phyloP scores from a whole-genome alignment of 2,888 invertebrate species.

The Diplolepis rosae region DNA sequence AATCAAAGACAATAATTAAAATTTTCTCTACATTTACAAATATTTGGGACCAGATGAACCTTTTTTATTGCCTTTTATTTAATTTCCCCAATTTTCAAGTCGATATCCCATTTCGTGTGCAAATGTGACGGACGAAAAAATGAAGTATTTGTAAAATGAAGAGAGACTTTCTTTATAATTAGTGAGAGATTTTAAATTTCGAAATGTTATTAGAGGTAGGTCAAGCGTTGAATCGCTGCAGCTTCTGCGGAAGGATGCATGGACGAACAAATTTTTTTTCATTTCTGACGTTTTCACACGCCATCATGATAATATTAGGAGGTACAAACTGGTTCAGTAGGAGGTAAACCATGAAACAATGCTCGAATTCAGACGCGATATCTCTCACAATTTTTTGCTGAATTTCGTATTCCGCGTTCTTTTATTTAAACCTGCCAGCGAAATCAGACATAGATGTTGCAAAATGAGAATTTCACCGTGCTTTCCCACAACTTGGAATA shows the following conservation, averaged over 20 bases:
- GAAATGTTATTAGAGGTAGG: background rate
- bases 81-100: no score
- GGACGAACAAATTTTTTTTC: background rate
- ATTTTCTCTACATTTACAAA: no score
- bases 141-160: no score
- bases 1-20: no score
- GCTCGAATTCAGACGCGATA: conserved; percentile 32
- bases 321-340: conserved; percentile 45
- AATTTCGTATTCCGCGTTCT: conserved; percentile 38
- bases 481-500: background rate
- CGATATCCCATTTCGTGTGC: no score
- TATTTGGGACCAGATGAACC: no score
- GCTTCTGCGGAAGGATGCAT: background rate
- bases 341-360: conserved; percentile 12
- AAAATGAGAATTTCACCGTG: background rate
- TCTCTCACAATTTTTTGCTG: conserved; percentile 41
- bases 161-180: background rate
- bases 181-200: background rate
- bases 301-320: conserved; percentile 51
- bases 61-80: no score
- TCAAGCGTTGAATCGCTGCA: conserved; percentile 1
- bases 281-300: conserved; percentile 22
- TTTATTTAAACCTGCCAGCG: conserved; percentile 51
- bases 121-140: no score
- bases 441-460: background rate